Evolutionary conservation across 1,140 invertebrate genomes (phyloP), one percentile per base, ranked within the genome.

Genomic region (Lasioglossum albipes): DNA sequence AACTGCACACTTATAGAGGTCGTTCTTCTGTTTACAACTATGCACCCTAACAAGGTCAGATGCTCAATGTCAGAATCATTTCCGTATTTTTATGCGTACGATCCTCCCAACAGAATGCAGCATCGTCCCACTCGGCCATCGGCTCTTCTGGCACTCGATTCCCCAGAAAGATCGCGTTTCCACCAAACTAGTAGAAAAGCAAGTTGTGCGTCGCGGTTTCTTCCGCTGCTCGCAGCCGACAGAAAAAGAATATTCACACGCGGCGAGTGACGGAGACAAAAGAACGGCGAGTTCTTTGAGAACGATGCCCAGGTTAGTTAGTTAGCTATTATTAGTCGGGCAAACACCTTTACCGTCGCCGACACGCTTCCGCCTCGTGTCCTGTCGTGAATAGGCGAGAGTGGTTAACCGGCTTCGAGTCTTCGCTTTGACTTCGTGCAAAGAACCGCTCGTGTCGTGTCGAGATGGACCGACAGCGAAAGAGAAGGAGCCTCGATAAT

Each of bases 261-360:
- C 22, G 27, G 42, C 7, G 62, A 7, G 27, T 10, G 42, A 49
- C 27, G 12, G 20, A 45, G 16, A 75, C 18, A 61, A 75, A 74
- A 41, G 72, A 4, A 78, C 22, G 27, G 18, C 20, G 22, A 10
- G 41, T 62, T 77, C 66, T 77, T 77, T 77, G 66, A 77, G 22
- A 20, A 2, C 20, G 64, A 41, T 36, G 49, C 42, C 7, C 45
- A 12, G 45, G 41, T 7, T 68, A 31, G 76, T 79, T 79, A 79
- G 61, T n/a, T n/a, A n/a, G n/a, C 68, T 66, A 22, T 72, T 79
- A 79, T 79, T 71, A 79, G 67, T 71, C n/a, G 61, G 61, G 68
- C 68, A 71, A 79, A 72, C 72, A 27, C 41, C 54, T 80, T 74
- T 75, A 74, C n/a, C 54, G 49, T 61, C 71, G 62, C 13, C 64